These are phyloP conservation scores for Cephus pulcher DNA, from an alignment of 2,888 invertebrate species.

Conservation along the genomic window DNA sequence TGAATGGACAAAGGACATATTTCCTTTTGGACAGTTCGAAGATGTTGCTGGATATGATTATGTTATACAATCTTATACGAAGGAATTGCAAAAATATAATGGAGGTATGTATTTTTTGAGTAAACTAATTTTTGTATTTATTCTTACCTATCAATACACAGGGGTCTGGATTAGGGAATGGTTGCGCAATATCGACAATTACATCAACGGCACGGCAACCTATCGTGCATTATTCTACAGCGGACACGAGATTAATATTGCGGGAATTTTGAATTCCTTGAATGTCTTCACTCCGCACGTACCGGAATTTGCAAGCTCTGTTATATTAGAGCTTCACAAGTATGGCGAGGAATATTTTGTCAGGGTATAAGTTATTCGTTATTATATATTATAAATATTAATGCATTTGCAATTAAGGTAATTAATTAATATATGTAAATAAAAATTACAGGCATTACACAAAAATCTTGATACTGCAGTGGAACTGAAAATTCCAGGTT, in stretches of 20 bases:
- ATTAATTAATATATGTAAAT: no score
- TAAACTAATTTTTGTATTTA: no score
- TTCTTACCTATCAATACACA: neutral
- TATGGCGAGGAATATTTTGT: constrained; percentile 18
- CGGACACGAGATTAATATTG: constrained; percentile 14
- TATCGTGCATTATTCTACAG: constrained; percentile 4
- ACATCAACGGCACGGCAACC: constrained; percentile 2
- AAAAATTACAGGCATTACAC: neutral
- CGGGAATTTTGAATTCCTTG: no score
- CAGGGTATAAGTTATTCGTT: constrained; percentile 18
- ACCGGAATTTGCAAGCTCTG: constrained; percentile 28
- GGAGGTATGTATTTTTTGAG: constrained; percentile 10
- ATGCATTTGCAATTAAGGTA: no score
- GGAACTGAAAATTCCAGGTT: constrained; percentile 36
- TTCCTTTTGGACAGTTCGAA: constrained; percentile 7
- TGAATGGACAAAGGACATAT: no score
- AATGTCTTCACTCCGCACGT: constrained; percentile 25
- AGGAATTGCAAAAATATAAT: constrained; percentile 10
- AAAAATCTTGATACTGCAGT: constrained; percentile 31
- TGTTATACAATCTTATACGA: constrained; percentile 12
- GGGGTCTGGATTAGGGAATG: constrained; percentile 30
- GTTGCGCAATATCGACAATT: constrained; percentile 25
- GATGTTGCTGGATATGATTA: constrained; percentile 14
- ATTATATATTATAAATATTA: no score
- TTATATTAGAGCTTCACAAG: constrained; percentile 29